Conservation (phyloP, 2,888 invertebrate genomes). For the Laothoe populi region DNA sequence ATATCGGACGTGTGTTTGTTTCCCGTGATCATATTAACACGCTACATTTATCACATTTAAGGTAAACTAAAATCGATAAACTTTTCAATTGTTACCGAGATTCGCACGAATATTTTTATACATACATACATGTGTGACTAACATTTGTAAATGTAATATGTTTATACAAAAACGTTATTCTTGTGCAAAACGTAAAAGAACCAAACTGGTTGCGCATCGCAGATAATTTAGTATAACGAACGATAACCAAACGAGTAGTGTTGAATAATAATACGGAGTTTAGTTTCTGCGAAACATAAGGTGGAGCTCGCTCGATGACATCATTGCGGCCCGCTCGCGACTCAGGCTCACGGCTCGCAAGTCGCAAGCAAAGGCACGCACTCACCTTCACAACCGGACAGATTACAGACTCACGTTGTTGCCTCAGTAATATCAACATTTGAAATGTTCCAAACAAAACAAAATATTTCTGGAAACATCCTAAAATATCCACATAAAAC, state of each 20-base stretch:
- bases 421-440: constrained; percentile 12
- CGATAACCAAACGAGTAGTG: constrained; percentile 58
- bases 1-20: constrained; percentile 56
- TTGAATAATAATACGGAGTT: constrained; percentile 73
- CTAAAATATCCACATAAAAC: not conserved
- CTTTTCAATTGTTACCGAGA: not conserved
- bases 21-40: constrained; percentile 29
- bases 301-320: constrained; percentile 69
- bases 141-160: not conserved
- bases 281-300: constrained; percentile 76
- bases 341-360: constrained; percentile 34
- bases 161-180: constrained; percentile 30
- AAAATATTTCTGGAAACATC: not conserved
- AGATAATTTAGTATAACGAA: constrained; percentile 60
- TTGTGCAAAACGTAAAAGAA: constrained; percentile 57
- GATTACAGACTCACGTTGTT: constrained; percentile 26
- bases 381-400: constrained; percentile 61
- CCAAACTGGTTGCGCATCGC: constrained; percentile 69
- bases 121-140: not conserved
- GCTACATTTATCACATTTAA: constrained; percentile 1
- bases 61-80: constrained; percentile 11
- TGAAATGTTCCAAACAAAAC: not conserved
- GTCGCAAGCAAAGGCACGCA: constrained; percentile 42
- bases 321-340: constrained; percentile 63
- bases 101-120: not conserved